Evolutionary conservation across 2,888 invertebrate species (phyloP).

Genomic region (Clivina fossor): DNA sequence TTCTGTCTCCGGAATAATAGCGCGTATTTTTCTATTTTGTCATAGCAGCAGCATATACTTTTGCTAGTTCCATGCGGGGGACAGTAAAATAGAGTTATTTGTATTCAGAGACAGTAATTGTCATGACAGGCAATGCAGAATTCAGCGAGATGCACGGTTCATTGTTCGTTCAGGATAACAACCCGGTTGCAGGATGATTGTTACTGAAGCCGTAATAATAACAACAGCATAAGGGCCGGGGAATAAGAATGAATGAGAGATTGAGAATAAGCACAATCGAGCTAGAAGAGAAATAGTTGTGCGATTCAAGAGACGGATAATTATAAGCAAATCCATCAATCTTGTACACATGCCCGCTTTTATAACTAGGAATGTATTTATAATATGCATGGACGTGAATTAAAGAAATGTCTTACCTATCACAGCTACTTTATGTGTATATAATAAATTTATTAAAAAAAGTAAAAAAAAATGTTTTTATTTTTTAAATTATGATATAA

Average conservation of each 20-base stretch:
- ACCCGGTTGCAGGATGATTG: constrained; percentile 12
- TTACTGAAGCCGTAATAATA: constrained; percentile 16
- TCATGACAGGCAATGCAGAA: constrained; percentile 15
- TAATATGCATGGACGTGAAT: too few species aligned
- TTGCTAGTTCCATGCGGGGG: not conserved
- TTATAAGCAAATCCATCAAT: constrained; percentile 31
- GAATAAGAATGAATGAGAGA: too few species aligned
- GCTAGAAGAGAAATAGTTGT: too few species aligned
- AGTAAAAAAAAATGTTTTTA: too few species aligned
- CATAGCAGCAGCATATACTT: not conserved
- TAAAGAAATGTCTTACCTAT: too few species aligned
- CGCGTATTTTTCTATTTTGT: not conserved
- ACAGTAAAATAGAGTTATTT: constrained; percentile 30
- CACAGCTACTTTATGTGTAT: too few species aligned
- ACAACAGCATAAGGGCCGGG: constrained; percentile 19
- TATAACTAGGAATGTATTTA: too few species aligned
- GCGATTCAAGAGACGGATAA: constrained; percentile 19
- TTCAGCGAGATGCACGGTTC: constrained; percentile 12
- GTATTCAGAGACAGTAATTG: constrained; percentile 32
- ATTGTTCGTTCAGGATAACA: constrained; percentile 28
- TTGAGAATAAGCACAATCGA: too few species aligned
- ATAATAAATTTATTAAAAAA: too few species aligned
- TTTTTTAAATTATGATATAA: too few species aligned
- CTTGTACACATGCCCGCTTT: constrained; percentile 17
- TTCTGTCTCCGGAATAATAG: constrained; percentile 10